Percentiles rank a stretch among this genome's conserved stretches.
phyloP scores from a whole-genome alignment of 1,140 invertebrate genomes.

The Pygmarrhopalites habei region DNA sequence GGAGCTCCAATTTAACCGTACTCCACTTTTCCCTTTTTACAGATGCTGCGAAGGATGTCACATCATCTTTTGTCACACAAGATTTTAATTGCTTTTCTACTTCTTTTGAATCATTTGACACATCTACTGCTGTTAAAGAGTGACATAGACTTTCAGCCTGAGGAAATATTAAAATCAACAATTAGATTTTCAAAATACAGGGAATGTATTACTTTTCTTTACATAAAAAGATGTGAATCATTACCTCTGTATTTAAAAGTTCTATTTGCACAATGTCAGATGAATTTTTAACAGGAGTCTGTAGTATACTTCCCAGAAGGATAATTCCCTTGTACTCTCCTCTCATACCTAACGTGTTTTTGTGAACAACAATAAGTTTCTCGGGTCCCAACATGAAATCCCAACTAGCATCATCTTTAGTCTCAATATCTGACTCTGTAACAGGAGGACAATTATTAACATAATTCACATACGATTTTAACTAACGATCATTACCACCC shows the following conservation, averaged over 20 bases:
- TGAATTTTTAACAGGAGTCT: conserved; percentile 60
- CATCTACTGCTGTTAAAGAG: conserved; percentile 24
- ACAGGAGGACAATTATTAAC: no score
- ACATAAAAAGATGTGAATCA: not conserved
- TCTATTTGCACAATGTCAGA: conserved; percentile 75
- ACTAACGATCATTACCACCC: not conserved
- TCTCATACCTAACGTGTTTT: conserved; percentile 58
- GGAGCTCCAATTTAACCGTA: conserved; percentile 71
- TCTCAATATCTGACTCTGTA: no score
- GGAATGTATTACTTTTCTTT: not conserved
- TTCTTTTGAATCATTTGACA: conserved; percentile 16
- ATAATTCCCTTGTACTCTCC: conserved; percentile 84
- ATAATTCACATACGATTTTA: no score
- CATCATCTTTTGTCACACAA: conserved; percentile 21
- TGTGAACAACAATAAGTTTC: conserved; percentile 27
- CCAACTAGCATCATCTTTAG: conserved; percentile 15
- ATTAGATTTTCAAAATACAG: not conserved
- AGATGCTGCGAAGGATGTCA: conserved; percentile 19
- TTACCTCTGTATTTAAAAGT: conserved; percentile 73
- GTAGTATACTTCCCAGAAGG: conserved; percentile 75
- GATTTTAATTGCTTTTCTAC: conserved; percentile 32
- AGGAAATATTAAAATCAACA: not conserved
- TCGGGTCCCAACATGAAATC: conserved; percentile 26
- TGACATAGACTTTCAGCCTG: conserved; percentile 35
- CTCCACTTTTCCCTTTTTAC: conserved; percentile 59